Conservation (phyloP, 2,888 invertebrate species). For the Pterostichus madidus region DNA sequence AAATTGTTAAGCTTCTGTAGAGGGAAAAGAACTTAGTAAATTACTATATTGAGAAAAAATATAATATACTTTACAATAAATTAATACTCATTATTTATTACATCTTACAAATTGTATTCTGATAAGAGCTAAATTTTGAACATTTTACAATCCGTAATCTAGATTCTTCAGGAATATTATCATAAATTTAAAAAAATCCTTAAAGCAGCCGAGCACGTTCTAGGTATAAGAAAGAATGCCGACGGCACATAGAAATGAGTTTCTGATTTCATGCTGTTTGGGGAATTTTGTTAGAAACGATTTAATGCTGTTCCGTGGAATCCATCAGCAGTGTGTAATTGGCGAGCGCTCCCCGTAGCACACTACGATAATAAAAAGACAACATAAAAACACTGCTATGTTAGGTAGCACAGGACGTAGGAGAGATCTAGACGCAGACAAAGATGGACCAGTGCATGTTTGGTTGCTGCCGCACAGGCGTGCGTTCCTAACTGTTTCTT, state of each 20-base stretch:
- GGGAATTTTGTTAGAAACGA: conserved; percentile 69
- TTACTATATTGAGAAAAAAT: too few species aligned
- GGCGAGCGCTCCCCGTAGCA: conserved; percentile 68
- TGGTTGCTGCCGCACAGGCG: background rate
- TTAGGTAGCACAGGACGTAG: background rate
- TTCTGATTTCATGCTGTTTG: conserved; percentile 74
- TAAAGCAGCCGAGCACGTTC: conserved; percentile 15
- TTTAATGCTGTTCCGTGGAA: conserved; percentile 44
- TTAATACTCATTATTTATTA: too few species aligned
- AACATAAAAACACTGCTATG: conserved; percentile 17
- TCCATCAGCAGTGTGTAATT: conserved; percentile 70
- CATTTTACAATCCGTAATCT: conserved; percentile 8
- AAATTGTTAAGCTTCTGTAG: too few species aligned
- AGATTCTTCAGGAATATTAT: conserved; percentile 16
- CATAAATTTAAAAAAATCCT: conserved; percentile 23
- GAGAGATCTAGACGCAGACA: background rate
- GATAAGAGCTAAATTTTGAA: background rate
- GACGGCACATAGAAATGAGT: conserved; percentile 72
- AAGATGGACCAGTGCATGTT: background rate
- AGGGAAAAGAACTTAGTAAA: too few species aligned
- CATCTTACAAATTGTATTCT: background rate
- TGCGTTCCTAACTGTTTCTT: background rate
- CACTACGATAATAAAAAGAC: conserved; percentile 51
- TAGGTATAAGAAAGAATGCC: background rate
- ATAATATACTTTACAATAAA: too few species aligned